Evolutionary conservation across 37 sponge, comb jelly and placozoan species (phyloP).

Genomic region (Aplysina aerophoba): DNA sequence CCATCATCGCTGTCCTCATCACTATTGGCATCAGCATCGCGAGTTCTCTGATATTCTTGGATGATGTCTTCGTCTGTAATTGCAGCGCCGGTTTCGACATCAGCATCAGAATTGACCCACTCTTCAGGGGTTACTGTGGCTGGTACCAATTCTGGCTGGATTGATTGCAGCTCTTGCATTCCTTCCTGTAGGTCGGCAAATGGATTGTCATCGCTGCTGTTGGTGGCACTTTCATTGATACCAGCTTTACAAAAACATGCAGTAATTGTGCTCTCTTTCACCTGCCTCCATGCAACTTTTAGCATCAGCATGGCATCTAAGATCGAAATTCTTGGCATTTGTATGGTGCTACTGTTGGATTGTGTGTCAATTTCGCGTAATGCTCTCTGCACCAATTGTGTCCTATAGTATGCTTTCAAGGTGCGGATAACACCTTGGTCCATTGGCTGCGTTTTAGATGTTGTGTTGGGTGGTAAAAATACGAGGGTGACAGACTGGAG

Average conservation of each 20-base stretch:
- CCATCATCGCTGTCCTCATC: slow-evolving; percentile 5
- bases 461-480: slow-evolving; percentile 20
- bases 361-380: too few species aligned
- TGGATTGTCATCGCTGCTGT: background rate
- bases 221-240: slow-evolving; percentile 8
- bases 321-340: too few species aligned
- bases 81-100: background rate
- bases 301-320: too few species aligned
- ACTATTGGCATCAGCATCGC: background rate
- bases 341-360: too few species aligned
- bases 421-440: slow-evolving; percentile 27
- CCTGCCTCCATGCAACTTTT: too few species aligned
- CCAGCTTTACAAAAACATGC: too few species aligned
- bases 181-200: background rate
- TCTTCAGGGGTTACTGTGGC: slow-evolving; percentile 9
- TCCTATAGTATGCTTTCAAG: slow-evolving; percentile 14
- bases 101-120: slow-evolving; percentile 9
- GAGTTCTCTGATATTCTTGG: slow-evolving; percentile 4
- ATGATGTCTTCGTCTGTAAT: background rate
- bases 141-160: background rate
- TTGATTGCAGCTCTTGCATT: slow-evolving; percentile 23
- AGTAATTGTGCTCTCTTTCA: too few species aligned
- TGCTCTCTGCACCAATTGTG: background rate
- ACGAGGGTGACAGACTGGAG: slow-evolving; percentile 5
- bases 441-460: slow-evolving; percentile 7